Conservation (phyloP, 2,888 invertebrate genomes). For the Seira musarum region DNA sequence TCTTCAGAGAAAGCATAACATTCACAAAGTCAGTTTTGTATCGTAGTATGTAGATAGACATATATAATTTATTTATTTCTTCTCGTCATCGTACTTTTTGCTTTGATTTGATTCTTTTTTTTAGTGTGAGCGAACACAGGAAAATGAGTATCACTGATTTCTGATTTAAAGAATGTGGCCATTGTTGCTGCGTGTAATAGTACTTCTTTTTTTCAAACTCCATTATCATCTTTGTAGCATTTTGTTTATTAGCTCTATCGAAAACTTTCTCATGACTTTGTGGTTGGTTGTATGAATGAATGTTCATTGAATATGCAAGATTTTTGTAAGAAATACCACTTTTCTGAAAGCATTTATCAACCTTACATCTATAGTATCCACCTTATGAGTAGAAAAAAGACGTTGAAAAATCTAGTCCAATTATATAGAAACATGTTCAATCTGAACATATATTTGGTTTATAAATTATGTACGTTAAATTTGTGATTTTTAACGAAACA, state of each 20-base stretch:
- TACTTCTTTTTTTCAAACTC: too few species aligned
- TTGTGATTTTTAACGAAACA: too few species aligned
- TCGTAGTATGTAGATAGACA: not conserved
- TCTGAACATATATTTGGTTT: too few species aligned
- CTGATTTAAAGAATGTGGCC: too few species aligned
- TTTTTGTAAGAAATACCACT: not conserved
- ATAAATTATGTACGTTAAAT: too few species aligned
- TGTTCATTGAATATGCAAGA: not conserved
- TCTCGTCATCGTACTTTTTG: not conserved
- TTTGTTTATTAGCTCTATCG: not conserved
- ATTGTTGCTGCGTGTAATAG: too few species aligned
- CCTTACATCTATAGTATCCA: too few species aligned
- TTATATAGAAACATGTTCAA: too few species aligned
- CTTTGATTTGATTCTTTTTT: not conserved
- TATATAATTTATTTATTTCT: not conserved
- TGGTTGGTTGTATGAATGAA: not conserved
- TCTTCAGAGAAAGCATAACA: constrained; percentile 8
- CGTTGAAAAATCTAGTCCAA: too few species aligned
- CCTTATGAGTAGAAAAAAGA: too few species aligned
- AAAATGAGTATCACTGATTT: constrained; percentile 57
- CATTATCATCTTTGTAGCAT: too few species aligned
- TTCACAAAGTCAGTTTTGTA: not conserved
- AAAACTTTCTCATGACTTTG: not conserved
- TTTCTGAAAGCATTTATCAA: too few species aligned
- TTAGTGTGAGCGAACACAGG: constrained; percentile 47